A percentile compares a stretch with the other conserved stretches of the same genome.
phyloP scores from a whole-genome alignment of 64 coral and sea anemone genomes.

The Montipora foliosa region DNA sequence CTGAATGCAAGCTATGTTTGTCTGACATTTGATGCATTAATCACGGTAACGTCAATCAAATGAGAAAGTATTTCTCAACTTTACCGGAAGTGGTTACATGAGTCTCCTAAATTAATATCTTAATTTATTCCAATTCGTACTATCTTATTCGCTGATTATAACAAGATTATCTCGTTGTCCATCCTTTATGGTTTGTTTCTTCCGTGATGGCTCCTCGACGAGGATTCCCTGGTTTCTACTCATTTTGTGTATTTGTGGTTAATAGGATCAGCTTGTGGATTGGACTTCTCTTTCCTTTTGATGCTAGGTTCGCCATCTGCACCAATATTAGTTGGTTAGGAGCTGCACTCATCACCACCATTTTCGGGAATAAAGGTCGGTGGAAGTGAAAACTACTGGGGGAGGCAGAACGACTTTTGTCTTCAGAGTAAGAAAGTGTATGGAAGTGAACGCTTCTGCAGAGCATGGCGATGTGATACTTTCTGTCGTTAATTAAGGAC shows the following conservation, averaged over 20 bases:
- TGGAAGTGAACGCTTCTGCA: not conserved
- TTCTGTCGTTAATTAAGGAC: too few species aligned
- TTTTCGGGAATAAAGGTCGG: not conserved
- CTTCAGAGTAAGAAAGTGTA: not conserved
- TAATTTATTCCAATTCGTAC: not conserved
- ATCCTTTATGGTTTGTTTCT: not conserved
- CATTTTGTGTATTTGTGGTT: not conserved
- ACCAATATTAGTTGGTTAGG: not conserved
- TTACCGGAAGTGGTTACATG: not conserved
- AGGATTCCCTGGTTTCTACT: conserved; percentile 4
- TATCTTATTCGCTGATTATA: not conserved
- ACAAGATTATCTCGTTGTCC: not conserved
- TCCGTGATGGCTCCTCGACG: conserved; percentile 9
- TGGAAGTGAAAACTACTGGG: not conserved
- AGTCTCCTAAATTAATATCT: too few species aligned
- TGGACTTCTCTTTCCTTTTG: not conserved
- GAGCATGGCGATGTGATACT: not conserved
- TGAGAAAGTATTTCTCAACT: not conserved
- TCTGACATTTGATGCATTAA: too few species aligned
- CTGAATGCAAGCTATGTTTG: too few species aligned
- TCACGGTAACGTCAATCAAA: not conserved
- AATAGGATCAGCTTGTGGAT: not conserved
- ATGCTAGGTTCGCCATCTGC: not conserved
- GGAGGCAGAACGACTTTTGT: not conserved
- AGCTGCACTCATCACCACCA: not conserved